Conservation (phyloP, 2,888 invertebrate genomes). For the Crocallis elinguaria region DNA sequence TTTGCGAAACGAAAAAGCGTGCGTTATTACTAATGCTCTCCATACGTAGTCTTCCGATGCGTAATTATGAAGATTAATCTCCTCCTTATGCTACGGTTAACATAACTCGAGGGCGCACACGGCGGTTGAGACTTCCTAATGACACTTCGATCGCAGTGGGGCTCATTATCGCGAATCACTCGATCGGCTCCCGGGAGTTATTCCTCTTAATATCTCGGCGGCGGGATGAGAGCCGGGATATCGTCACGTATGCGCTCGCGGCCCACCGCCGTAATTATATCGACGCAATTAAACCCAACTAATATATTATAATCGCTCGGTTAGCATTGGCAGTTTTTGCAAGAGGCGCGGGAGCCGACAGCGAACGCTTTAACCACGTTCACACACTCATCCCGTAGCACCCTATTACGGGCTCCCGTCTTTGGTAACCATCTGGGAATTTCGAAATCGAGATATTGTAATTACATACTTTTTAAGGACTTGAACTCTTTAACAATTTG, state of each 20-base stretch:
- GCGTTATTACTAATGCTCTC: conserved; percentile 53
- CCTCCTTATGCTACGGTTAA: conserved; percentile 64
- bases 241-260: conserved; percentile 79
- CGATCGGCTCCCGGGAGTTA: conserved; percentile 78
- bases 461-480: conserved; percentile 18
- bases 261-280: conserved; percentile 80
- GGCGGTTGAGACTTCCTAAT: conserved; percentile 82
- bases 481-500: conserved; percentile 19
- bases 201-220: conserved; percentile 80
- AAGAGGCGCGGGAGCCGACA: conserved; percentile 69
- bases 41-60: conserved; percentile 51
- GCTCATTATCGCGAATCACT: conserved; percentile 82
- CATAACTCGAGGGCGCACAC: conserved; percentile 77
- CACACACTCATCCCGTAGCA: conserved; percentile 64
- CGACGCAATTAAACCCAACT: conserved; percentile 82
- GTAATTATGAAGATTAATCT: conserved; percentile 78
- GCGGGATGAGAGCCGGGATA: conserved; percentile 75
- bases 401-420: conserved; percentile 62
- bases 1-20: conserved; percentile 31
- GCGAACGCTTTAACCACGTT: conserved; percentile 59
- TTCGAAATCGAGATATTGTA: conserved; percentile 47
- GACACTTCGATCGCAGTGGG: conserved; percentile 80
- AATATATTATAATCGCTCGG: conserved; percentile 84
- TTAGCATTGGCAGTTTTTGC: conserved; percentile 78
- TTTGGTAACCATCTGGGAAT: conserved; percentile 60